phyloP scores from a whole-genome alignment of 2,113 vertebrate species.

The Brevimyrus niger region DNA sequence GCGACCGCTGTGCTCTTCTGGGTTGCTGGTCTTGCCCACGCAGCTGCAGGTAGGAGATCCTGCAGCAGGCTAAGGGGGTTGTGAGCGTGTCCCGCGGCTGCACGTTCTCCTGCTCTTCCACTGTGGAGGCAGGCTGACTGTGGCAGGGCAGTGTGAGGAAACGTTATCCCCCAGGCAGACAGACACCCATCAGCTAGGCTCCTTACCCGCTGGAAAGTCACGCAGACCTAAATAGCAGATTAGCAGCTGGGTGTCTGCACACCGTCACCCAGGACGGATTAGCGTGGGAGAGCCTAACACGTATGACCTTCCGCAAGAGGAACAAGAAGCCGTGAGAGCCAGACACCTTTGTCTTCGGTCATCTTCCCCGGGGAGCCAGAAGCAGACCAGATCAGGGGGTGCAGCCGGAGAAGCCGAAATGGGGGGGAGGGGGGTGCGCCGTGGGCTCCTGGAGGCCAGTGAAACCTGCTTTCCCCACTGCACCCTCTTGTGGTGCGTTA shows the following conservation, averaged over 20 bases:
- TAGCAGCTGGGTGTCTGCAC: not conserved
- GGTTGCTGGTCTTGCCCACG: not conserved
- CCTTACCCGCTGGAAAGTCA: slow-evolving; percentile 22
- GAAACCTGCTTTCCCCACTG: not conserved
- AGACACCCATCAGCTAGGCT: slow-evolving; percentile 19
- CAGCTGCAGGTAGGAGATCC: not conserved
- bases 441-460: not conserved
- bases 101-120: not conserved
- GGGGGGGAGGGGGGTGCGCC: too few species aligned
- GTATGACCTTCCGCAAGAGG: not conserved
- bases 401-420: too few species aligned
- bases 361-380: not conserved
- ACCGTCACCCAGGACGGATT: not conserved
- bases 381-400: not conserved
- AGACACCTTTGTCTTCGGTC: not conserved
- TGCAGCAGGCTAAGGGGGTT: not conserved
- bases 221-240: slow-evolving; percentile 4
- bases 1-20: not conserved
- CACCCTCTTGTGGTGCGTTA: not conserved
- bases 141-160: slow-evolving; percentile 12
- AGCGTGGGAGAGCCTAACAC: not conserved
- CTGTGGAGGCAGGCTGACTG: not conserved
- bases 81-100: not conserved
- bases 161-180: slow-evolving; percentile 36
- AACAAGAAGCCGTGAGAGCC: not conserved